Base-by-base conservation (phyloP, 1,140 invertebrate genomes). In the Tetramorium parvispinum region DNA sequence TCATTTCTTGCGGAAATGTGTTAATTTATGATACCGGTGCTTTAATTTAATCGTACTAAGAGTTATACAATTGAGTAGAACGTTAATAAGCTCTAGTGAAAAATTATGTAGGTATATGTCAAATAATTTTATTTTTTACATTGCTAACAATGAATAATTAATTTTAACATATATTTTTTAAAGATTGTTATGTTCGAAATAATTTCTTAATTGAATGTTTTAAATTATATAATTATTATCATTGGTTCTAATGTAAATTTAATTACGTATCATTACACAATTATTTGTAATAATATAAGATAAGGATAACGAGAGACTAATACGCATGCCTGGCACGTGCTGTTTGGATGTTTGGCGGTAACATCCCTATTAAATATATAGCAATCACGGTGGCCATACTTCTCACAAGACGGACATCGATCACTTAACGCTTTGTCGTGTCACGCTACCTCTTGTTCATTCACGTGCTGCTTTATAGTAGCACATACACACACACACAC, bases 1-100 rank as follows among this genome's bases (percentile, higher is more conserved):
- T 95, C 92, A 94, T 89, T 91, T 91, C 89, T 92, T 92, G 92
- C 93, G 94, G 93, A 94, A 94, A 94, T 91, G 91, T 91, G 92
- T 93, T 93, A 94, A 94, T 94, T 94, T 92, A 92, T 89, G 83
- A 91, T 75, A 63, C 85, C 81, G 85, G 53, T 91, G 63, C 51
- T 78, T 90, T 90, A 91, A 92, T 93, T 89, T 85, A 75, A 68
- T 83, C 66, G 76, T 75, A 79, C 66, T 70, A 63, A 88, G 92
- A 92, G 59, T 27, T 55, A 49, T 13, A 63, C 73, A 85, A 77
- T 82, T 78, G 66, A 0, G 32, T 73, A 18, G 7, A 32, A 10
- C 66, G 40, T 61, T 61, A 89, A 87, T 66, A 59, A 1, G 8
- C 51, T 43, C 43, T 21, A 73, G 7, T 91, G 87, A 65, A 88